A percentile compares a stretch with the other conserved stretches of the same genome.
phyloP scores from a whole-genome alignment of 2,888 invertebrate genomes.

The Pseudanteris insignis region DNA sequence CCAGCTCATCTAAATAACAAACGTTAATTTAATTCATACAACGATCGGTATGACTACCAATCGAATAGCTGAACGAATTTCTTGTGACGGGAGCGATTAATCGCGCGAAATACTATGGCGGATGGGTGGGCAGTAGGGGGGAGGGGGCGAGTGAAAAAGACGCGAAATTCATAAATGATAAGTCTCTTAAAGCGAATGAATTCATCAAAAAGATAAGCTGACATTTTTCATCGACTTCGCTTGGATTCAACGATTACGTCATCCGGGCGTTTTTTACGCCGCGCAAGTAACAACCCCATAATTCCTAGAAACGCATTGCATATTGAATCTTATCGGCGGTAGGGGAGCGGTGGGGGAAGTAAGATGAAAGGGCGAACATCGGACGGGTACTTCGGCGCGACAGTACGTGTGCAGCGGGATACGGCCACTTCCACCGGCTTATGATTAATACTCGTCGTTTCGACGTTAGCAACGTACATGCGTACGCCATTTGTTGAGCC shows the following conservation, averaged over 20 bases:
- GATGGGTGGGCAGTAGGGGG: too few species aligned
- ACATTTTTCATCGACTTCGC: conserved; percentile 31
- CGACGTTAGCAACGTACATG: conserved; percentile 43
- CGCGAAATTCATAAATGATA: conserved; percentile 29
- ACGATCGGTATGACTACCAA: too few species aligned
- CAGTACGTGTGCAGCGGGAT: conserved; percentile 45
- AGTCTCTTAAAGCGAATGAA: conserved; percentile 38
- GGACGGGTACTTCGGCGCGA: conserved; percentile 41
- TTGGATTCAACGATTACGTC: conserved; percentile 35
- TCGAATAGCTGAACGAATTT: too few species aligned
- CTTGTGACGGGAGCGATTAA: too few species aligned
- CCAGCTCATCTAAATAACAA: too few species aligned
- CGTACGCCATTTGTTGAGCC: conserved; percentile 49
- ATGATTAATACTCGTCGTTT: conserved; percentile 51
- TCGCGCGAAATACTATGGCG: too few species aligned
- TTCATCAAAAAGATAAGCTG: conserved; percentile 39
- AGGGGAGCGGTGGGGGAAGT: too few species aligned
- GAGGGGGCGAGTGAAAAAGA: background rate
- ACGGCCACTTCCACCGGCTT: conserved; percentile 37
- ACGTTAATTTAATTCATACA: too few species aligned
- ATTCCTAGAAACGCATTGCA: conserved; percentile 45
- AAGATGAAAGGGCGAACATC: conserved; percentile 42
- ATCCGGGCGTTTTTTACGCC: conserved; percentile 16
- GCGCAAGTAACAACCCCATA: conserved; percentile 33
- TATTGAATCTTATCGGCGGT: conserved; percentile 45